A percentile compares a stretch with the other conserved stretches of the same genome.
Conservation (phyloP, 2,888 invertebrate species). For the Cephonodes hylas region DNA sequence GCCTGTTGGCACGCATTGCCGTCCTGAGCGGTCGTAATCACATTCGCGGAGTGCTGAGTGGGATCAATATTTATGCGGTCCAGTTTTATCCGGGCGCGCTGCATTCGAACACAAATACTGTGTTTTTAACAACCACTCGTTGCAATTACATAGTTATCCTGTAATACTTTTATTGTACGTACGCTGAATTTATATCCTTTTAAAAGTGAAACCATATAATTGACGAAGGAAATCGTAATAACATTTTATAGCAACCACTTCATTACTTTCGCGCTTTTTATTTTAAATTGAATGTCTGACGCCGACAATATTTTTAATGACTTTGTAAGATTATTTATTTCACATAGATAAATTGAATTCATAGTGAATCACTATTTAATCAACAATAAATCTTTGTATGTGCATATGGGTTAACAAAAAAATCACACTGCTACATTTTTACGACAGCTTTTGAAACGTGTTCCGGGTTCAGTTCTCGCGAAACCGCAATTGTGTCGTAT, state of each 20-base stretch:
- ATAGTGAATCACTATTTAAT: too few relatives aligned
- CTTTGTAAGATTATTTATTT: not conserved
- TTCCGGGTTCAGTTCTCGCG: conserved; percentile 6
- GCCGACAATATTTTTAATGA: not conserved
- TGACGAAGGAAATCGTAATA: not conserved
- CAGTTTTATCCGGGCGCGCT: conserved; percentile 19
- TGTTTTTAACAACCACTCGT: not conserved
- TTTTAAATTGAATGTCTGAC: not conserved
- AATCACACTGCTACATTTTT: too few relatives aligned
- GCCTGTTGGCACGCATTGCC: conserved; percentile 66
- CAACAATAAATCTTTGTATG: too few relatives aligned
- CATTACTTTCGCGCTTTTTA: not conserved
- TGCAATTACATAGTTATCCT: not conserved
- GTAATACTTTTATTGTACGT: not conserved
- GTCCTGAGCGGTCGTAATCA: conserved; percentile 59
- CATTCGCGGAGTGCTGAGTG: conserved; percentile 48
- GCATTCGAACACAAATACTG: not conserved
- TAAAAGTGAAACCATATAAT: not conserved
- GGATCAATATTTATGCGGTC: conserved; percentile 33
- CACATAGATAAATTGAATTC: too few relatives aligned
- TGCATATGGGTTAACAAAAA: too few relatives aligned
- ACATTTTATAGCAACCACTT: not conserved
- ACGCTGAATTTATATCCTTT: not conserved
- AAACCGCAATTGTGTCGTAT: conserved; percentile 13
- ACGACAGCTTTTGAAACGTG: not conserved